Evolutionary conservation across 1,140 invertebrate genomes (phyloP).

Genomic region (Hyphantria cunea): DNA sequence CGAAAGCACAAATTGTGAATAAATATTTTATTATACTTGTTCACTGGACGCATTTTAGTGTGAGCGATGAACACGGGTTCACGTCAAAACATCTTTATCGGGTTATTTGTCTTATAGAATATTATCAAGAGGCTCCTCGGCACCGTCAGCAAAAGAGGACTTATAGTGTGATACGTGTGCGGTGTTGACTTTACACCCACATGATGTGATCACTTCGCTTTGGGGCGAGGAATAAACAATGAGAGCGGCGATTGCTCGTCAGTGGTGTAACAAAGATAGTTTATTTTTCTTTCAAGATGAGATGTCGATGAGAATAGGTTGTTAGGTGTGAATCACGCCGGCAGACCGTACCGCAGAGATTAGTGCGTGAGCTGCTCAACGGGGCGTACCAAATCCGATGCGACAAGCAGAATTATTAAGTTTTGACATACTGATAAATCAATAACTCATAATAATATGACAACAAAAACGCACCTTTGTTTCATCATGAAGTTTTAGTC

Average conservation of each 20-base stretch:
- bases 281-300: conserved; percentile 73
- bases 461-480: conserved; percentile 46
- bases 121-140: conserved; percentile 80
- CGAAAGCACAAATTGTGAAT: conserved; percentile 74
- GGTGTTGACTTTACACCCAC: conserved; percentile 79
- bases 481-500: no score
- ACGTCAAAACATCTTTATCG: conserved; percentile 82
- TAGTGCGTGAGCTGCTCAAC: conserved; percentile 57
- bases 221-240: conserved; percentile 74
- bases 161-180: conserved; percentile 73
- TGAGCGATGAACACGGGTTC: conserved; percentile 81
- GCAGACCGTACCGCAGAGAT: conserved; percentile 68
- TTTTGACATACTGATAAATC: conserved; percentile 75
- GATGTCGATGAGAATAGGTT: conserved; percentile 55
- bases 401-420: conserved; percentile 70
- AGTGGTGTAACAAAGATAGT: conserved; percentile 70
- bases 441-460: conserved; percentile 62
- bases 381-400: conserved; percentile 59
- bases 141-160: conserved; percentile 79
- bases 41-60: conserved; percentile 78
- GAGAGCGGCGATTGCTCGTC: conserved; percentile 74
- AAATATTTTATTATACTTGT: conserved; percentile 79
- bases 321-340: conserved; percentile 50
- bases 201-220: conserved; percentile 72
- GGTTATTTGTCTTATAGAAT: conserved; percentile 82